Conservation (phyloP, 1,140 invertebrate species). For the Cataglyphis hispanica region DNA sequence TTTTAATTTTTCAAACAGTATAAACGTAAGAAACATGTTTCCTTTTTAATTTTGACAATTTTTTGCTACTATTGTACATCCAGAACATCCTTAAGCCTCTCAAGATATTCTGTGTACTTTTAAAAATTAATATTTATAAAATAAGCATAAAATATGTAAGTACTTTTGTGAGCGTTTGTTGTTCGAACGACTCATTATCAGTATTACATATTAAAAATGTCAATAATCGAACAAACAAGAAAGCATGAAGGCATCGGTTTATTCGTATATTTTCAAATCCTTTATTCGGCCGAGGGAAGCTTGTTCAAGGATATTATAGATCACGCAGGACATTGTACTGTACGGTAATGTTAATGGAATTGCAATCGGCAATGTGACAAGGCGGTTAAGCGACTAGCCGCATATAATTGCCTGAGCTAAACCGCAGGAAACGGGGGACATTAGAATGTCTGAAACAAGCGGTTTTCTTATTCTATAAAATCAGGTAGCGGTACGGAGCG, state of each 20-base stretch:
- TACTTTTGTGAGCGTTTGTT: background rate
- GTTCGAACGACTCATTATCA: background rate
- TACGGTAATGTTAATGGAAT: constrained; percentile 38
- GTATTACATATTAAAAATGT: background rate
- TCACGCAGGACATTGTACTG: constrained; percentile 39
- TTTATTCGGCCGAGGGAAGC: constrained; percentile 32
- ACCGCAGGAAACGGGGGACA: constrained; percentile 9
- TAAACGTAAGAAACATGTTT: no score
- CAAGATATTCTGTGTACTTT: no score
- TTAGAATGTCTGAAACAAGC: constrained; percentile 38
- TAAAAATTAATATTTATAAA: background rate
- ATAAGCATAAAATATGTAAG: background rate
- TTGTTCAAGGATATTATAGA: constrained; percentile 43
- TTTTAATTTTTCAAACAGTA: no score
- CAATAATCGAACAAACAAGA: background rate
- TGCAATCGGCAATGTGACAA: constrained; percentile 17
- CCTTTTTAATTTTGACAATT: no score
- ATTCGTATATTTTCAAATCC: constrained; percentile 9
- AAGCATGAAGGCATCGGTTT: background rate
- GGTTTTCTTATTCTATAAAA: constrained; percentile 18
- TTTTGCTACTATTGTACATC: no score
- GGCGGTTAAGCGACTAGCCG: background rate
- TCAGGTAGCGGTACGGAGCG: background rate
- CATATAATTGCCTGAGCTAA: background rate
- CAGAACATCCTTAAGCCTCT: no score